Conservation (phyloP, 2,888 invertebrate genomes). For the Papilio elwesi region DNA sequence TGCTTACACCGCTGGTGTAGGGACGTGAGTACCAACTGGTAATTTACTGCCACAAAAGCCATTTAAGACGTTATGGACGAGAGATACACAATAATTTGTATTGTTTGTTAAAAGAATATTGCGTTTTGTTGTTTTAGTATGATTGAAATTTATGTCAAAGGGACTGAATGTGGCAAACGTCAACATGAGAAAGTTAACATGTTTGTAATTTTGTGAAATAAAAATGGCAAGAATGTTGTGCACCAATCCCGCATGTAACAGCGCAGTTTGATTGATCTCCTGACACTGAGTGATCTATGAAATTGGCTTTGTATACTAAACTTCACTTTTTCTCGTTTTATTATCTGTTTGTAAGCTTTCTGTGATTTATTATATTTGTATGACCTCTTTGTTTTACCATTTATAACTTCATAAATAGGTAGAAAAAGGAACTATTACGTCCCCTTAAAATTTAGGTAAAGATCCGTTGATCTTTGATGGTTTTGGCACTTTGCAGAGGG, state of each 20-base stretch:
- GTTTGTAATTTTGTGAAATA: slow-evolving; percentile 21
- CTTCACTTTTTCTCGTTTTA: neutral
- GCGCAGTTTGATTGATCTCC: slow-evolving; percentile 20
- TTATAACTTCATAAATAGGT: too few species aligned
- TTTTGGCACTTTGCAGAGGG: too few species aligned
- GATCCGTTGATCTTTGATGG: too few species aligned
- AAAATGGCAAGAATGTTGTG: slow-evolving; percentile 25
- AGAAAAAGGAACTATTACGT: too few species aligned
- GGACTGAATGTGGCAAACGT: slow-evolving; percentile 20
- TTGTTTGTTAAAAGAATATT: neutral
- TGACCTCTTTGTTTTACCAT: too few species aligned
- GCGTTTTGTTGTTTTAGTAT: neutral
- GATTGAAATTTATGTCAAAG: slow-evolving; percentile 28
- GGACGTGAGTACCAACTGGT: too few species aligned
- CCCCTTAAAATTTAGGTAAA: too few species aligned
- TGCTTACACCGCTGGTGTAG: too few species aligned
- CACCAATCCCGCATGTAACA: neutral
- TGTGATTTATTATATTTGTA: neutral
- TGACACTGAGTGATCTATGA: slow-evolving; percentile 16
- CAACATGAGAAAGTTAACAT: slow-evolving; percentile 20
- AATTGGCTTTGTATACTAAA: neutral
- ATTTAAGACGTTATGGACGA: too few species aligned
- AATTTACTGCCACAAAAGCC: too few species aligned
- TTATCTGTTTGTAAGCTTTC: neutral
- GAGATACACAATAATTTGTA: too few species aligned